These are phyloP conservation scores for Phymatocera aterrima DNA, from an alignment of 2,888 invertebrate species.

Conservation along the genomic window DNA sequence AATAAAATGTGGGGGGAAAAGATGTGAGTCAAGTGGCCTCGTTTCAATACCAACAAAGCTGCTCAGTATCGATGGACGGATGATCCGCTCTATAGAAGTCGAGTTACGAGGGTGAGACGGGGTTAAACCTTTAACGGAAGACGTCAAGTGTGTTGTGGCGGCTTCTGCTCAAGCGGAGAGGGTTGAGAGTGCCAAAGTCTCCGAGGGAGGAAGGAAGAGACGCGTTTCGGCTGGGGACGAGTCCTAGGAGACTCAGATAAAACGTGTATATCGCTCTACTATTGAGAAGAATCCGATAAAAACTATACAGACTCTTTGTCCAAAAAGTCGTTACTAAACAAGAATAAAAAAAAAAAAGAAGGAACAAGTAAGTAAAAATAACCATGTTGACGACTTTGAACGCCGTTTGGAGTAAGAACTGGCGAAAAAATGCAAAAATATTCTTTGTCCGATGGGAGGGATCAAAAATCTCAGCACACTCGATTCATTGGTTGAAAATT, in stretches of 20 bases:
- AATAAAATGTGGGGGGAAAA: not conserved
- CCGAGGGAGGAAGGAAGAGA: not conserved
- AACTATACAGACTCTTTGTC: not conserved
- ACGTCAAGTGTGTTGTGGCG: conserved; percentile 60
- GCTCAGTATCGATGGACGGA: conserved; percentile 22
- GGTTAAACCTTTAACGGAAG: conserved; percentile 45
- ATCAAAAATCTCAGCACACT: not conserved
- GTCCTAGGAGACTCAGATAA: conserved; percentile 13
- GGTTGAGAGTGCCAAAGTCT: conserved; percentile 55
- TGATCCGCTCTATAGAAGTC: conserved; percentile 16
- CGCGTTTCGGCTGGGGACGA: not conserved
- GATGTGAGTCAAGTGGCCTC: conserved; percentile 23
- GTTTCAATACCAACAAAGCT: conserved; percentile 12
- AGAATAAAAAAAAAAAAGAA: too few species aligned
- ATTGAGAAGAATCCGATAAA: not conserved
- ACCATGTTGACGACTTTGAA: not conserved
- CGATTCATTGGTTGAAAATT: conserved; percentile 6
- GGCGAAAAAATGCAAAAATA: not conserved
- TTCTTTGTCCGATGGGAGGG: not conserved
- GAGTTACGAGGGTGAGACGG: conserved; percentile 23
- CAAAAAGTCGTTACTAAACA: not conserved
- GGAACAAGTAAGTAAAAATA: not conserved
- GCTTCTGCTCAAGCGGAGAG: conserved; percentile 59
- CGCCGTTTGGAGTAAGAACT: not conserved
- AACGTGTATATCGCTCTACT: not conserved